Evolutionary conservation across 2,888 invertebrate species (phyloP), one percentile per base, ranked within the genome.

Genomic region (Eretmocerus hayati): DNA sequence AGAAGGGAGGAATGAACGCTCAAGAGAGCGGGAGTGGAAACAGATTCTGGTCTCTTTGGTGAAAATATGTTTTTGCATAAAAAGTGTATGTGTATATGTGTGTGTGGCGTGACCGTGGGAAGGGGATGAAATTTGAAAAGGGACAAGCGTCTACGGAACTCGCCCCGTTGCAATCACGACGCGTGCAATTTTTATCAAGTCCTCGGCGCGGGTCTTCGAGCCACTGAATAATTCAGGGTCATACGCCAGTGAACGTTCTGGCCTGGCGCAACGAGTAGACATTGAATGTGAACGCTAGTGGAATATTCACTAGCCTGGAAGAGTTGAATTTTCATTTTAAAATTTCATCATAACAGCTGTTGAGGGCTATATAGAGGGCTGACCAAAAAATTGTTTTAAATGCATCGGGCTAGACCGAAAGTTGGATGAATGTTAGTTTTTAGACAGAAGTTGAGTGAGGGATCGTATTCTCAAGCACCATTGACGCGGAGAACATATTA

Each of bases 151-250:
- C 56, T 54, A 46, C 46, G 52, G 57, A 48, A n/a, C n/a, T n/a
- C n/a, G n/a, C n/a, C 44, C 45, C 53, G 58, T 62, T 59, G 67
- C 66, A 68, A 68, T 68, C 67, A 67, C 60, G 65, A 53, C 43
- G 56, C 54, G 55, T 68, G 65, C 60, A 68, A 65, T 64, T 67
- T 68, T 68, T 60, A 68, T 65, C 59, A 64, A 64, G 63, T 65
- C 62, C 65, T 64, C 64, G 41, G 35, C 50, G 38, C 50, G 60
- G 58, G 58, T 61, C 63, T 65, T 61, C 60, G 58, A 53, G 59
- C 56, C 61, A 62, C 60, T 67, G 61, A 68, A 68, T 68, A 63
- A 67, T 67, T 68, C 63, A 67, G 61, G 65, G 66, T 66, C 62
- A 66, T 63, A 58, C 61, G 55, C 39, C 35, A 45, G 45, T 22